Percentiles rank a stretch among this genome's conserved stretches.
phyloP scores from a whole-genome alignment of 1,140 invertebrate genomes.

The Drosophila baimaii region DNA sequence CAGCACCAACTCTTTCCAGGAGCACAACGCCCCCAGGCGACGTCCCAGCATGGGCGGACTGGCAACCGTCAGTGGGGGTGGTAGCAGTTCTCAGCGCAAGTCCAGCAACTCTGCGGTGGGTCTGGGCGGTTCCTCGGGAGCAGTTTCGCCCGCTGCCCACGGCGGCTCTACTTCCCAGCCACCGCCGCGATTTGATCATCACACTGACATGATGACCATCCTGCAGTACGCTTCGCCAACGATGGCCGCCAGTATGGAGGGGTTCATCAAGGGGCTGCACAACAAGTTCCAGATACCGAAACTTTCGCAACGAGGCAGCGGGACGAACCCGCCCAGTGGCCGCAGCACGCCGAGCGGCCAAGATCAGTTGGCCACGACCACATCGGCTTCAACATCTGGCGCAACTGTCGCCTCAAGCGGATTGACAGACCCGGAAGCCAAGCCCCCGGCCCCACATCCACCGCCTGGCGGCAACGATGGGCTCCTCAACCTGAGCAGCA shows the following conservation, averaged over 20 bases:
- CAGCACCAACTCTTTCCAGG: slow-evolving; percentile 73
- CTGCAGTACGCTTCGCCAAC: slow-evolving; percentile 76
- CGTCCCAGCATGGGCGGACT: slow-evolving; percentile 57
- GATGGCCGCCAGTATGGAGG: slow-evolving; percentile 86
- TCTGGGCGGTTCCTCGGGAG: slow-evolving; percentile 35
- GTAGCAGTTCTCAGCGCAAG: slow-evolving; percentile 48
- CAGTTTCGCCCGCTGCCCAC: slow-evolving; percentile 61
- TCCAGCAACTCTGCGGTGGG: slow-evolving; percentile 26
- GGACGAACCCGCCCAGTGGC: slow-evolving; percentile 21
- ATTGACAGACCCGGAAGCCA: slow-evolving; percentile 17
- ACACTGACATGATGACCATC: slow-evolving; percentile 83
- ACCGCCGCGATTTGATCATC: slow-evolving; percentile 71
- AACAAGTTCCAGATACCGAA: slow-evolving; percentile 95
- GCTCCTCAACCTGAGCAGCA: slow-evolving; percentile 41
- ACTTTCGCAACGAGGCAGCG: slow-evolving; percentile 85
- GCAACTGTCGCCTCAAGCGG: slow-evolving; percentile 5
- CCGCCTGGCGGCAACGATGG: slow-evolving; percentile 28
- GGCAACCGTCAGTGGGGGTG: slow-evolving; percentile 31
- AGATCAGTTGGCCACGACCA: slow-evolving; percentile 3
- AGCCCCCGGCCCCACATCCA: slow-evolving; percentile 20
- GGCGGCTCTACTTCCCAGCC: slow-evolving; percentile 65
- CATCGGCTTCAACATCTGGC: slow-evolving; percentile 13
- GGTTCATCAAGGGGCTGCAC: slow-evolving; percentile 90
- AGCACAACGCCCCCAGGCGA: slow-evolving; percentile 53
- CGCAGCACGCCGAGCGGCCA: slow-evolving; percentile 23